phyloP scores from a whole-genome alignment of 1,140 invertebrate species.

The Paraescarpia echinospica region DNA sequence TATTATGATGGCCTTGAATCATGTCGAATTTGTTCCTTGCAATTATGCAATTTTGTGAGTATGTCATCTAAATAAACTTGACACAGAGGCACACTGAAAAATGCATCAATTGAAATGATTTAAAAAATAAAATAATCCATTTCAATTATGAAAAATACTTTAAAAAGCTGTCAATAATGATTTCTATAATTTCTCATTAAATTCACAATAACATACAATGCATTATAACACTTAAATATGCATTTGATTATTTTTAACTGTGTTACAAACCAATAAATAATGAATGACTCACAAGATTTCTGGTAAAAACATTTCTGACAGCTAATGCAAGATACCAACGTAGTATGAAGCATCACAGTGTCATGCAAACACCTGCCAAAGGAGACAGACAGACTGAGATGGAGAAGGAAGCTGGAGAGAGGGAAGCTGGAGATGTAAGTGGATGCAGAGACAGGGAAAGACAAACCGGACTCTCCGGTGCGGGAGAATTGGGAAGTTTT shows the following conservation, averaged over 20 bases:
- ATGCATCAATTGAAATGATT: neutral
- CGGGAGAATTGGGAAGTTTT: constrained; percentile 39
- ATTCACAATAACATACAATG: no score
- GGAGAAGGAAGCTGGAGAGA: neutral
- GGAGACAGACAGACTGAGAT: neutral
- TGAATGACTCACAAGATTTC: neutral
- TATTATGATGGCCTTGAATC: neutral
- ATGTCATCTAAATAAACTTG: neutral
- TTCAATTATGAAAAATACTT: no score
- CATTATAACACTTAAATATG: no score
- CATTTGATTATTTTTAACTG: neutral
- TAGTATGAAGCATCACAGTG: neutral
- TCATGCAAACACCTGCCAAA: neutral
- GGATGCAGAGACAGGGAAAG: neutral
- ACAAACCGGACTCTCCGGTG: constrained; percentile 48
- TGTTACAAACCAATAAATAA: neutral
- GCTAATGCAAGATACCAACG: neutral
- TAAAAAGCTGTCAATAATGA: no score
- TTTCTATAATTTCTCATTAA: no score
- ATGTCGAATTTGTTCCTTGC: neutral
- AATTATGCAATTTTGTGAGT: neutral
- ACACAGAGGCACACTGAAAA: neutral
- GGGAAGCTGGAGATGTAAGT: neutral
- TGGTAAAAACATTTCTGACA: neutral
- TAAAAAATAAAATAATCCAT: neutral